Evolutionary conservation across 2,797 vertebrate genomes (phyloP).

Genomic region (Columba guinea): DNA sequence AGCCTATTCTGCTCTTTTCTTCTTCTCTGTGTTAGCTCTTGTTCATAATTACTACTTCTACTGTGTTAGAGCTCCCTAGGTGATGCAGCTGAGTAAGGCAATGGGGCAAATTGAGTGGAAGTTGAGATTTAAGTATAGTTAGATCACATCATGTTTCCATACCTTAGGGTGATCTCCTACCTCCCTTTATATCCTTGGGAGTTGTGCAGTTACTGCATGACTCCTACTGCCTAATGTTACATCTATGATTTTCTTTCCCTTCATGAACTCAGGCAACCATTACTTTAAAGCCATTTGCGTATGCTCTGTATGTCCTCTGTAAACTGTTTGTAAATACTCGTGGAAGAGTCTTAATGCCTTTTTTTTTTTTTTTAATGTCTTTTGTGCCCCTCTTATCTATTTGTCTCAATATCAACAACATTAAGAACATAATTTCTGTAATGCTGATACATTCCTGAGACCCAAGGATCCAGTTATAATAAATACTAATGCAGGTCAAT

Average conservation of each 20-base stretch:
- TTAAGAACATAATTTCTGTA: background rate
- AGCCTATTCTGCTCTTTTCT: background rate
- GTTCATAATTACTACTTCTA: background rate
- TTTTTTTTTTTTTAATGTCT: background rate
- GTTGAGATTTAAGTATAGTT: background rate
- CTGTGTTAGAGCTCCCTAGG: background rate
- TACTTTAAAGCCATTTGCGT: background rate
- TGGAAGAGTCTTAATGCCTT: accelerated
- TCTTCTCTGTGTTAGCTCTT: background rate
- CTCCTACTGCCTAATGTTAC: background rate
- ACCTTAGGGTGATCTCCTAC: background rate
- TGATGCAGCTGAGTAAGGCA: background rate
- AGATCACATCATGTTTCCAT: background rate
- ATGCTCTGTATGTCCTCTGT: background rate
- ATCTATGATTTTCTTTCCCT: background rate
- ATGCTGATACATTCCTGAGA: background rate
- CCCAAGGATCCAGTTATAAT: background rate
- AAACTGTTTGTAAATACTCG: background rate
- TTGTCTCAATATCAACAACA: background rate
- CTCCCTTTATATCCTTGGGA: background rate
- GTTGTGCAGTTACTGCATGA: background rate
- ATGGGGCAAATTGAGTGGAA: background rate
- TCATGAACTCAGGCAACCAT: background rate
- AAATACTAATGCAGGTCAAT: background rate
- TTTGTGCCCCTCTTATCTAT: background rate